phyloP scores from a whole-genome alignment of 2,797 vertebrate genomes.

The Paguma larvata region DNA sequence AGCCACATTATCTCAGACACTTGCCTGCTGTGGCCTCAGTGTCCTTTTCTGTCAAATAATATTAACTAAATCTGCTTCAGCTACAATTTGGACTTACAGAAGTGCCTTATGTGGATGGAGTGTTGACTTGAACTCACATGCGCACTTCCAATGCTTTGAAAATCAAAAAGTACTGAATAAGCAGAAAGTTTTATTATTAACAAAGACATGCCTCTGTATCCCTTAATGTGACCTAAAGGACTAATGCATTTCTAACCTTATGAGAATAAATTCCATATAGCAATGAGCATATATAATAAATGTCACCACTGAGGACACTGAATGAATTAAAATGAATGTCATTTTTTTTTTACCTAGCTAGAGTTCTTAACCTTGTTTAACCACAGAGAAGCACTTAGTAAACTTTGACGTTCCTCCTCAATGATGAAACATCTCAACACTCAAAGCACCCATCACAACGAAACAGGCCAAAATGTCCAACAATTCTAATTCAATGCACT shows the following conservation, averaged over 20 bases:
- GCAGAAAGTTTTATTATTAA: neutral
- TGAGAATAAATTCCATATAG: conserved; percentile 9
- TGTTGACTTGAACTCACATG: neutral
- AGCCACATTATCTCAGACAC: neutral
- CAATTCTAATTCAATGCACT: neutral
- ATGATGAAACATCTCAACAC: neutral
- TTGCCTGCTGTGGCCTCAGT: neutral
- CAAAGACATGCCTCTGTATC: neutral
- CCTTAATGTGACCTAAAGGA: neutral
- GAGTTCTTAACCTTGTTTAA: conserved; percentile 4
- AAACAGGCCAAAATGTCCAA: neutral
- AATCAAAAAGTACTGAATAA: neutral
- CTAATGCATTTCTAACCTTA: neutral
- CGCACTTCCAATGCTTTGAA: neutral
- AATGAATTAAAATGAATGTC: conserved; percentile 30
- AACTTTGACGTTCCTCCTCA: neutral
- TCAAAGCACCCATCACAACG: neutral
- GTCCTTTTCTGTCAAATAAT: neutral
- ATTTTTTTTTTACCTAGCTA: neutral
- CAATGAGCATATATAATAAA: neutral
- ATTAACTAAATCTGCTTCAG: neutral
- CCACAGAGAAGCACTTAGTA: neutral
- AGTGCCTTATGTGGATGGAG: neutral
- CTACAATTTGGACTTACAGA: neutral
- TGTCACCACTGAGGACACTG: neutral